phyloP scores from a whole-genome alignment of 2,797 vertebrate genomes.

The Parotocinclus haroldoi region DNA sequence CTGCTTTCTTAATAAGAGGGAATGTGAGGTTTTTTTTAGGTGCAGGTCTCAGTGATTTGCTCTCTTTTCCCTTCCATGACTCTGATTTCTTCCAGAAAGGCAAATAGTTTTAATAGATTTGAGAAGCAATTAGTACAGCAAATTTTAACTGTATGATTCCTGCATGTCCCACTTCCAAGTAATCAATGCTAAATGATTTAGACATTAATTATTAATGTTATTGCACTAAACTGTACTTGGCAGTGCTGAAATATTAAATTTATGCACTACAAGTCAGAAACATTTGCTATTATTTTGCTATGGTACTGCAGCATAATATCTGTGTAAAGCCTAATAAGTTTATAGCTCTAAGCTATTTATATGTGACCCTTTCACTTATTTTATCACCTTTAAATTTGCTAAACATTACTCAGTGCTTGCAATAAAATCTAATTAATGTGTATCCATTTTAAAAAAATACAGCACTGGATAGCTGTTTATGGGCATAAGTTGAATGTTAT shows the following conservation, averaged over 20 bases:
- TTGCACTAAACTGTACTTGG: no score
- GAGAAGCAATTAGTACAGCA: no score
- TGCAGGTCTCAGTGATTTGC: constrained; percentile 12
- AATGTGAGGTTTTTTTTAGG: no score
- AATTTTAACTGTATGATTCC: no score
- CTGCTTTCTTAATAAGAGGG: constrained; percentile 12
- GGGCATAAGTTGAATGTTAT: constrained; percentile 34
- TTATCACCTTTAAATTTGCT: constrained; percentile 26
- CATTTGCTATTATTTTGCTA: not conserved
- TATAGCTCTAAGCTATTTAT: constrained; percentile 10
- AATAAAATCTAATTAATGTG: constrained; percentile 50
- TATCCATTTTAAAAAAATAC: constrained; percentile 32
- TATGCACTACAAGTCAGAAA: not conserved
- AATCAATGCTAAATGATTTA: no score
- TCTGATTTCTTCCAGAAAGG: no score
- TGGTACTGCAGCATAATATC: not conserved
- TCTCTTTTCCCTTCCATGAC: constrained; percentile 5
- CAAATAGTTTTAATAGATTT: no score
- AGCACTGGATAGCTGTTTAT: constrained; percentile 40
- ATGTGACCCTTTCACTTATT: constrained; percentile 30
- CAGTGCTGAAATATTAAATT: not conserved
- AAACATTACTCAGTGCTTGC: constrained; percentile 33
- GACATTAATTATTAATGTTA: no score
- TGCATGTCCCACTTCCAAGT: no score
- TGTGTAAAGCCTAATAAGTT: constrained; percentile 10